These are phyloP conservation scores for Palaemon carinicauda DNA, from an alignment of 1,140 invertebrate species.

Conservation along the genomic window DNA sequence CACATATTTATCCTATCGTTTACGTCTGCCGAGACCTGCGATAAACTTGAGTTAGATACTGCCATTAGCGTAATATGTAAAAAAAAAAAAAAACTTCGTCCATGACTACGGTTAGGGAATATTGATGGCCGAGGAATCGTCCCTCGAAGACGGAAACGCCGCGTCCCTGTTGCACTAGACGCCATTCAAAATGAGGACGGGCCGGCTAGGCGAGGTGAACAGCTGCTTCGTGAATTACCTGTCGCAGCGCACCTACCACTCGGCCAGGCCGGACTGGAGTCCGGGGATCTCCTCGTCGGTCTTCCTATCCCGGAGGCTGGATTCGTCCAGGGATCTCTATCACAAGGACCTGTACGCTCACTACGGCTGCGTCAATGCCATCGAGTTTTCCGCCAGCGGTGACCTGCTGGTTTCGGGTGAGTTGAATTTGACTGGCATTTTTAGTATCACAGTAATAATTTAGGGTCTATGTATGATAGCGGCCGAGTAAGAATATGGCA, in stretches of 20 bases:
- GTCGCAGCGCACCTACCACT: slow-evolving; percentile 28
- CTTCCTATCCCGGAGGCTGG: slow-evolving; percentile 62
- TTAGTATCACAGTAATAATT: no score
- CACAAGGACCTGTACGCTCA: slow-evolving; percentile 86
- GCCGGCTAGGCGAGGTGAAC: slow-evolving; percentile 21
- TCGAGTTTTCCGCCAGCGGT: slow-evolving; percentile 91
- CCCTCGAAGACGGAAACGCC: neutral
- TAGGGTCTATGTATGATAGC: no score
- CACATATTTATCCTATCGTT: no score
- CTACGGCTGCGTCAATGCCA: slow-evolving; percentile 95
- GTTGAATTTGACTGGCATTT: neutral
- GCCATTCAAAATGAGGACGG: slow-evolving; percentile 29
- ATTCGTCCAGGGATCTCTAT: slow-evolving; percentile 73
- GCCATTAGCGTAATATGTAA: no score
- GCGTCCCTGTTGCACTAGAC: neutral
- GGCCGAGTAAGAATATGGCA: no score
- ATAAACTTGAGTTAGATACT: no score
- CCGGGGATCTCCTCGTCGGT: slow-evolving; percentile 15
- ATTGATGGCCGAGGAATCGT: neutral
- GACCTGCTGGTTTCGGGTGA: slow-evolving; percentile 87
- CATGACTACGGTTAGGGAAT: neutral
- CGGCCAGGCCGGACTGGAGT: slow-evolving; percentile 31
- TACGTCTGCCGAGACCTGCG: no score
- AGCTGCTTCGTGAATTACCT: slow-evolving; percentile 35
- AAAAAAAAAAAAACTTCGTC: no score